Percentiles rank a stretch among this genome's conserved stretches.
Conservation (phyloP, 2,888 invertebrate species). For the Acanthosepion pharaonis region DNA sequence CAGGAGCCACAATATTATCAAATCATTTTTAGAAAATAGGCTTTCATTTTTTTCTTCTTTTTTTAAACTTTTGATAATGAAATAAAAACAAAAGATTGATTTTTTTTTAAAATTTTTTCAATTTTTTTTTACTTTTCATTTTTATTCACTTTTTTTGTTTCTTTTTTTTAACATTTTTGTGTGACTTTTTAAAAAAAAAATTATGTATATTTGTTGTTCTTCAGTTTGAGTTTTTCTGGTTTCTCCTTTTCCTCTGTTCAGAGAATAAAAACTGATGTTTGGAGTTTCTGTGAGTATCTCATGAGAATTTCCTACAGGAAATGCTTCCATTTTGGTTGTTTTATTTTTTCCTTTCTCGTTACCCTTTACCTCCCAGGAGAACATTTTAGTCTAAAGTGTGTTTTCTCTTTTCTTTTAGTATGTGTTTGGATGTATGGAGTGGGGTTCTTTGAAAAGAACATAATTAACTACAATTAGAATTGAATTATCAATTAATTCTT, state of each 20-base stretch:
- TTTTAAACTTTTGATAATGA: not conserved
- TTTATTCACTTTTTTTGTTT: not conserved
- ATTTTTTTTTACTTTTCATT: not conserved
- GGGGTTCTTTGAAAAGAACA: too few relatives aligned
- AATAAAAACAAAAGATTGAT: not conserved
- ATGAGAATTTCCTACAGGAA: not conserved
- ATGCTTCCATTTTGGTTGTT: not conserved
- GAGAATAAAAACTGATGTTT: not conserved
- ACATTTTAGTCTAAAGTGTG: not conserved
- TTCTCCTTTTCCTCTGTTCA: not conserved
- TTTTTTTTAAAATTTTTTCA: not conserved
- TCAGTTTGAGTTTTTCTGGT: not conserved
- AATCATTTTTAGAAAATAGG: not conserved
- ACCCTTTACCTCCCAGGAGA: not conserved
- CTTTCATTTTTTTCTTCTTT: too few relatives aligned
- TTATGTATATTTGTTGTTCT: not conserved
- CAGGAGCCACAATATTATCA: not conserved
- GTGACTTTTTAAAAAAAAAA: not conserved
- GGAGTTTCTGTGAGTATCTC: not conserved
- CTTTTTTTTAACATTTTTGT: not conserved
- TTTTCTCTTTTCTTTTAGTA: too few relatives aligned
- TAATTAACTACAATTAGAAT: too few relatives aligned
- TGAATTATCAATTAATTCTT: too few relatives aligned
- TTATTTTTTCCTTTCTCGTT: not conserved
- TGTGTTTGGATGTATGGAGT: too few relatives aligned